A percentile compares a stretch with the other conserved stretches of the same genome.
These are phyloP conservation scores for Pelvicachromis taeniatus DNA, from an alignment of 2,113 vertebrate genomes.

Conservation along the genomic window DNA sequence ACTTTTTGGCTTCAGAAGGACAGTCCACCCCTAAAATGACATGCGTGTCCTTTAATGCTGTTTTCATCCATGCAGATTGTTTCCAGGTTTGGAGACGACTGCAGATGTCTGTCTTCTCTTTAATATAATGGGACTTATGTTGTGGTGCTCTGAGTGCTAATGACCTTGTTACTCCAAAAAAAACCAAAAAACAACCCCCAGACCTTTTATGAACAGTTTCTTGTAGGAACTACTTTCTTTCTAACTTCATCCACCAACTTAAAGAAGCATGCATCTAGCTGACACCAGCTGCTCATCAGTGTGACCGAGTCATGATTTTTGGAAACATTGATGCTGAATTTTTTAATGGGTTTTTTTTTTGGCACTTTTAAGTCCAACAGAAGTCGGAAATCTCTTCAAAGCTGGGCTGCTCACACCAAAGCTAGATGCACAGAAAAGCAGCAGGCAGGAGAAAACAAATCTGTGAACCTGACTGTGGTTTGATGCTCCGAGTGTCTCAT, in stretches of 20 bases:
- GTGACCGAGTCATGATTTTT: not conserved
- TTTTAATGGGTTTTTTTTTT: not conserved
- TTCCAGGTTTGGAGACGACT: too few species aligned
- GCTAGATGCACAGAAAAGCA: not conserved
- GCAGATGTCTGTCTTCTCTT: not conserved
- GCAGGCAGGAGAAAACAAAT: not conserved
- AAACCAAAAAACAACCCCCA: not conserved
- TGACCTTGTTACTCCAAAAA: not conserved
- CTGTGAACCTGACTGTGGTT: not conserved
- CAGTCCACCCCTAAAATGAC: not conserved
- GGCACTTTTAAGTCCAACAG: not conserved
- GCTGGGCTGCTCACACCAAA: not conserved
- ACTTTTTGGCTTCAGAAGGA: not conserved
- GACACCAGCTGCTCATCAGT: fast-evolving
- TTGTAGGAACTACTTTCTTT: not conserved
- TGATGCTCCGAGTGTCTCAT: conserved; percentile 31
- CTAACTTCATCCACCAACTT: not conserved
- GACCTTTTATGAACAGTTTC: fast-evolving
- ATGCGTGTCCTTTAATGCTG: not conserved
- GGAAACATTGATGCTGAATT: not conserved
- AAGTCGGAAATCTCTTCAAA: not conserved
- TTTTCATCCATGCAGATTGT: not conserved
- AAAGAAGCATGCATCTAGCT: not conserved
- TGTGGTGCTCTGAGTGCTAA: not conserved
- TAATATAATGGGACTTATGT: not conserved